Percentiles rank a stretch among this genome's conserved stretches.
phyloP scores from a whole-genome alignment of 2,888 invertebrate species.

The Trissolcus brochymenae region DNA sequence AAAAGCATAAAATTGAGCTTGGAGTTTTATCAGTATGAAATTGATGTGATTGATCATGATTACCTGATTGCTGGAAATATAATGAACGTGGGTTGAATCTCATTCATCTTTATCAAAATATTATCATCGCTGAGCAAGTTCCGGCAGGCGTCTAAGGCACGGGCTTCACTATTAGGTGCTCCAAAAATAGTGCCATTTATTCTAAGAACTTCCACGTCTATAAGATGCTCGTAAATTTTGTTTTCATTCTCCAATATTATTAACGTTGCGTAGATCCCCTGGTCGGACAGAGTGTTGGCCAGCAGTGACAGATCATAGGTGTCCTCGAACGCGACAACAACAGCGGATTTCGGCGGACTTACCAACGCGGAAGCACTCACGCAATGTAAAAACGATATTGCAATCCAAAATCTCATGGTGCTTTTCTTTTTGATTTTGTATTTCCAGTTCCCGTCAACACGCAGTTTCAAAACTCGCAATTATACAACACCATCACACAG shows the following conservation, averaged over 20 bases:
- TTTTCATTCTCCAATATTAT: slow-evolving; percentile 62
- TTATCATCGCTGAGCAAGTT: slow-evolving; percentile 64
- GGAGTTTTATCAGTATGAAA: not conserved
- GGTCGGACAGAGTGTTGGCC: slow-evolving; percentile 72
- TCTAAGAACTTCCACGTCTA: slow-evolving; percentile 67
- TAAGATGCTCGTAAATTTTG: slow-evolving; percentile 68
- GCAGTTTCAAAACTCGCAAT: not conserved
- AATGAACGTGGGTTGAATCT: slow-evolving; percentile 69
- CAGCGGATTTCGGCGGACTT: slow-evolving; percentile 68
- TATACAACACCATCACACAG: not conserved
- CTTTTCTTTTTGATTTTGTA: not conserved
- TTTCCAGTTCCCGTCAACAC: not conserved
- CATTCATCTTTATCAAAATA: slow-evolving; percentile 62
- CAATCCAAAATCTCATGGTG: slow-evolving; percentile 24
- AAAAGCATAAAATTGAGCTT: no score
- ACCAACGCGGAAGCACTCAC: slow-evolving; percentile 63
- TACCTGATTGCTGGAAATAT: slow-evolving; percentile 73
- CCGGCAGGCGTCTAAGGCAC: slow-evolving; percentile 67
- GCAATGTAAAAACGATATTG: slow-evolving; percentile 40
- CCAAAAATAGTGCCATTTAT: slow-evolving; percentile 57
- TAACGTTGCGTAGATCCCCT: slow-evolving; percentile 69
- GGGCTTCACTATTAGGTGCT: slow-evolving; percentile 47
- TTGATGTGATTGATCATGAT: not conserved
- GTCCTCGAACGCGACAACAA: slow-evolving; percentile 70
- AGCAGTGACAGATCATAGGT: slow-evolving; percentile 70